A percentile compares a stretch with the other conserved stretches of the same genome.
phyloP scores from a whole-genome alignment of 2,113 vertebrate genomes.

The Verasper variegatus region DNA sequence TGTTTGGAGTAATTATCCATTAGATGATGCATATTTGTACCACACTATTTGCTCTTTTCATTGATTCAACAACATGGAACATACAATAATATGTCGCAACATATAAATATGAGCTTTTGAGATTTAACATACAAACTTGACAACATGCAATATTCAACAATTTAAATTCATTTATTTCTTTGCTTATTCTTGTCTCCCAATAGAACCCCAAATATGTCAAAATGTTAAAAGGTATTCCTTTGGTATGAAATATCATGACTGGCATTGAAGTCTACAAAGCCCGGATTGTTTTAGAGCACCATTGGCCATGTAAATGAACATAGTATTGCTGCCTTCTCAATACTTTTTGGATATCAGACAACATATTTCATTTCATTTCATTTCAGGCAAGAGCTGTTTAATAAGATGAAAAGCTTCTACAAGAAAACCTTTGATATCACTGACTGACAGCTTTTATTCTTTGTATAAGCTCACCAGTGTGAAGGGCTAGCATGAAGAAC shows the following conservation, averaged over 20 bases:
- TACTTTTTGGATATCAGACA: constrained; percentile 2
- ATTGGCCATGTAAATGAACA: background rate
- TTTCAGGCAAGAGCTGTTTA: constrained; percentile 27
- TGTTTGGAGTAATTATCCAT: background rate
- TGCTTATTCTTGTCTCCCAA: background rate
- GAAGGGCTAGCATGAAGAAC: constrained; percentile 32
- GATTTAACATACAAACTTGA: constrained; percentile 19
- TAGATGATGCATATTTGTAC: constrained; percentile 2
- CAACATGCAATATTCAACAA: constrained; percentile 43
- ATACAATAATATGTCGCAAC: constrained; percentile 21
- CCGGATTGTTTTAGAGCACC: constrained; percentile 5
- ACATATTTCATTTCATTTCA: constrained; percentile 18
- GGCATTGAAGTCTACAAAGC: background rate
- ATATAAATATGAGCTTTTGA: constrained; percentile 23
- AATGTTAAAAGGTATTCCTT: background rate
- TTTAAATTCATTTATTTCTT: constrained; percentile 6
- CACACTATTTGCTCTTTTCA: constrained; percentile 6
- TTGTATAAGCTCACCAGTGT: constrained; percentile 9
- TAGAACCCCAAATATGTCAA: background rate
- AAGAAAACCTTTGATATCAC: constrained; percentile 31
- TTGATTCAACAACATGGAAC: constrained; percentile 24
- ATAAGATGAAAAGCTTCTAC: constrained; percentile 26
- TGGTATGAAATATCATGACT: background rate
- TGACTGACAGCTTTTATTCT: background rate
- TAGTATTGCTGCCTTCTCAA: constrained; percentile 33